Conservation (phyloP, 2,797 vertebrate genomes). For the Enteromius radiatus region DNA sequence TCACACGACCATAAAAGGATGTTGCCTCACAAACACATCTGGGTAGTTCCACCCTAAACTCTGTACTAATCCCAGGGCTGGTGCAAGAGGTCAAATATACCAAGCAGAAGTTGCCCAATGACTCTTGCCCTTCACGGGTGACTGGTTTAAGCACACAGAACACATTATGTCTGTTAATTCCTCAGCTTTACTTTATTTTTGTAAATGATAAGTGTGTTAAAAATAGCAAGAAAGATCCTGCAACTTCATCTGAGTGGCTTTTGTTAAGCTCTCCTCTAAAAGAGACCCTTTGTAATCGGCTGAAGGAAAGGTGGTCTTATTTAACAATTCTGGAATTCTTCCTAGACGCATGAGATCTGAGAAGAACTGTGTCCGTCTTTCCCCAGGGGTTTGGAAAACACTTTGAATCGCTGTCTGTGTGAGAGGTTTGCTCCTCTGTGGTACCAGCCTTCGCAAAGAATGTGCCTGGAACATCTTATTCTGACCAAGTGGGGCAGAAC, state of each 20-base stretch:
- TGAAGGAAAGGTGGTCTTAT: constrained; percentile 1
- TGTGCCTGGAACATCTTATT: constrained; percentile 65
- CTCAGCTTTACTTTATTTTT: constrained; percentile 15
- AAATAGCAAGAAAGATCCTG: constrained; percentile 1
- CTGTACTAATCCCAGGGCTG: constrained; percentile 4
- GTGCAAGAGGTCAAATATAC: constrained; percentile 25
- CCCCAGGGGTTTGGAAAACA: constrained; percentile 24
- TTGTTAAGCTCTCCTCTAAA: constrained; percentile 18
- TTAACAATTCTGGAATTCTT: constrained; percentile 24
- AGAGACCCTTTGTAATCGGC: constrained; percentile 6
- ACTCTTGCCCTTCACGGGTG: background rate
- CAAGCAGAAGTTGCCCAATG: constrained; percentile 13
- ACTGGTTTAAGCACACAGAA: constrained; percentile 1
- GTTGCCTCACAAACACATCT: constrained; percentile 51
- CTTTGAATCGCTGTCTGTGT: constrained; percentile 27
- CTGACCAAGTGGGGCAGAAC: constrained; percentile 57
- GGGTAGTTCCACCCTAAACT: constrained; percentile 31
- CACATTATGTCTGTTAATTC: constrained; percentile 5
- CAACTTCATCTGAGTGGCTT: constrained; percentile 21
- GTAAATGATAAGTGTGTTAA: constrained; percentile 11
- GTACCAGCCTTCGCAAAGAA: constrained; percentile 62
- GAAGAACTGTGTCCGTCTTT: constrained; percentile 15
- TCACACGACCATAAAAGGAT: constrained; percentile 43
- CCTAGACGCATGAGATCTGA: constrained; percentile 12
- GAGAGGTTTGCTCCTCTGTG: constrained; percentile 38